phyloP scores from a whole-genome alignment of 2,888 invertebrate species.

The Epirrhoe tristata region DNA sequence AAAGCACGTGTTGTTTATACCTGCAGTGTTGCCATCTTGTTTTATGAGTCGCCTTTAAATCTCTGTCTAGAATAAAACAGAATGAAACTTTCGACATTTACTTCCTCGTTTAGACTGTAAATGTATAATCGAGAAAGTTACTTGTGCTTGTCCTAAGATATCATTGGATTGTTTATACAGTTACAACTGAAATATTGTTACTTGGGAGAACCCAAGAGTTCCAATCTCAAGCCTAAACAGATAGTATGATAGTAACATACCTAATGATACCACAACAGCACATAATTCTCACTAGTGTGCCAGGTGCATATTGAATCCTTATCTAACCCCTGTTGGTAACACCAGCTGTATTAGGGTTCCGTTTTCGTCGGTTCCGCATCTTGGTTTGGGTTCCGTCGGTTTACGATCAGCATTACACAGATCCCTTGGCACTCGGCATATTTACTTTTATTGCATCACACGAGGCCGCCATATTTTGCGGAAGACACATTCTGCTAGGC shows the following conservation, averaged over 20 bases:
- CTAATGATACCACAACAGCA: background rate
- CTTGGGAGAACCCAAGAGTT: too few relatives aligned
- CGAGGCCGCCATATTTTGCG: constrained; percentile 51
- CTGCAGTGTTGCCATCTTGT: constrained; percentile 32
- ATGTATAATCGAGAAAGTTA: too few relatives aligned
- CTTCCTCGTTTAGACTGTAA: too few relatives aligned
- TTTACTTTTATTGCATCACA: constrained; percentile 65
- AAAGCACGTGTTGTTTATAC: constrained; percentile 43
- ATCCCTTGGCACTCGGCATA: constrained; percentile 58
- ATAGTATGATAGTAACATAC: background rate
- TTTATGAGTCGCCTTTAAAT: background rate
- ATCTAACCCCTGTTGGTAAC: constrained; percentile 22
- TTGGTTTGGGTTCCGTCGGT: constrained; percentile 44
- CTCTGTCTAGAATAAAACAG: background rate
- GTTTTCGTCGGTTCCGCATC: constrained; percentile 32
- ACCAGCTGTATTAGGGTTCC: constrained; percentile 37
- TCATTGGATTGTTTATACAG: too few relatives aligned
- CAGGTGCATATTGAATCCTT: background rate
- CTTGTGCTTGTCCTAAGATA: too few relatives aligned
- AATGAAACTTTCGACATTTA: too few relatives aligned
- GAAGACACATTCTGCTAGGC: constrained; percentile 40
- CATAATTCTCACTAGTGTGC: background rate
- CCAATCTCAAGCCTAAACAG: background rate
- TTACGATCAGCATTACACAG: constrained; percentile 55
- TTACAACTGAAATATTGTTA: too few relatives aligned